Base-by-base conservation (phyloP, 2,797 vertebrate species). In the Bufotes viridis region DNA sequence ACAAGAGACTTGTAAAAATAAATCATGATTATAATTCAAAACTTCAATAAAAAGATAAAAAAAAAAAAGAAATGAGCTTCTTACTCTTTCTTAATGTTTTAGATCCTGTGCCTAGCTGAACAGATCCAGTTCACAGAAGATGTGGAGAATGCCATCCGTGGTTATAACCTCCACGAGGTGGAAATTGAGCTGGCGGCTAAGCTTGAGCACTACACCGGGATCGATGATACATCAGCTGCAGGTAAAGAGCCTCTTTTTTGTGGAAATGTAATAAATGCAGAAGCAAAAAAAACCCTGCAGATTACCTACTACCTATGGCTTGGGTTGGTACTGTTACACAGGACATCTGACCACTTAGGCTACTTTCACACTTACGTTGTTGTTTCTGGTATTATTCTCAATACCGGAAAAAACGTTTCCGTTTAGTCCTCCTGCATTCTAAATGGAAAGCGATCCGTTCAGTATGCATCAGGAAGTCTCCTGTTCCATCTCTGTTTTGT, bases 51-150 rank as follows among this genome's bases (percentile, higher is more conserved):
- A 29, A 29, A 29, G 29, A 29, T 29, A n/a, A n/a, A n/a, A n/a
- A n/a, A n/a, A 7, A 1, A 34, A 29, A 18, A 60, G 29, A 9
- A 42, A 49, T 22, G 1, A 11, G 26, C 70, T 11, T 12, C 34
- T 18, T 49, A 51, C n/a, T 75, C 7, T 74, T 9, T 75, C 49
- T 12, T 75, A n/a, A 8, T 53, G 90, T 49, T 80, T 81, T 91
- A 99, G 98, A 96, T 99, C 92, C 92, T 99, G 74, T 99, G 96
- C 90, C 94, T 99, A 90, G 97, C 98, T 69, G 98, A 99, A 88
- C 97, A 99, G 94, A 98, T 99, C 94, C 97, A 97, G 89, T 99
- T 99, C 88, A 99, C 98, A n/a, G 97, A 98, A 92, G 98, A 98
- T 91, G 95, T 97, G 90, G 98, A 99, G 94, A 94, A 85, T 90